Evolutionary conservation across 2,797 vertebrate species (phyloP).

Genomic region (Hyperoplus immaculatus): DNA sequence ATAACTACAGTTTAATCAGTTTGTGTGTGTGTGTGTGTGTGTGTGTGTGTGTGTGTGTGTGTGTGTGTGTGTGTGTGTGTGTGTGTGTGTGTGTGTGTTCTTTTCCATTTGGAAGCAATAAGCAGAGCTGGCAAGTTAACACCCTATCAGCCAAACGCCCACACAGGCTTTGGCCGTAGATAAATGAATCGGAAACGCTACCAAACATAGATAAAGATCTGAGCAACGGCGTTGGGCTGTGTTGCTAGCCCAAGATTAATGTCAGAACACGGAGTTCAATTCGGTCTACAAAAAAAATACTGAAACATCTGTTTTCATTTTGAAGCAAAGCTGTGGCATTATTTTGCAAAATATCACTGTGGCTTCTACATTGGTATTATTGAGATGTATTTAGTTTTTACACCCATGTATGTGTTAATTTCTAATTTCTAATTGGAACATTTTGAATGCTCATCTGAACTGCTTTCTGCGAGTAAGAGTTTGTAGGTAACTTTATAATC

Average conservation of each 20-base stretch:
- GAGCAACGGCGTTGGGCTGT: conserved; percentile 37
- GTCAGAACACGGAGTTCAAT: conserved; percentile 21
- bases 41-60: conserved; percentile 1
- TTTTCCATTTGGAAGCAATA: conserved; percentile 64
- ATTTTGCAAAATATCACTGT: not conserved
- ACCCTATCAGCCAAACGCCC: conserved; percentile 66
- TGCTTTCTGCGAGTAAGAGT: not conserved
- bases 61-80: conserved; percentile 5
- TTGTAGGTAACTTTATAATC: not conserved
- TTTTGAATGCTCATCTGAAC: not conserved
- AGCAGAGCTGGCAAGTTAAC: conserved; percentile 52
- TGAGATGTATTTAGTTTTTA: not conserved
- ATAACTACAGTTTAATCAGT: conserved; percentile 41
- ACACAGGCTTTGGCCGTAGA: conserved; percentile 60
- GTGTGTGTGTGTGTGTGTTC: conserved; percentile 35
- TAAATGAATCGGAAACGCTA: conserved; percentile 61
- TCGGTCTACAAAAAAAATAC: conserved; percentile 10
- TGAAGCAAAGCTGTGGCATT: not conserved
- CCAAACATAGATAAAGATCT: conserved; percentile 54
- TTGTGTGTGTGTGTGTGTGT: conserved; percentile 25
- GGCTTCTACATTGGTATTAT: not conserved
- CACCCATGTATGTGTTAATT: not conserved
- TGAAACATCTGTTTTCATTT: conserved; percentile 7
- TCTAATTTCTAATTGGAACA: not conserved
- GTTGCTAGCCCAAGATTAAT: conserved; percentile 43